Percentiles rank a stretch among this genome's conserved stretches.
Conservation (phyloP, 2,113 vertebrate species). For the Ceyx margarethae region DNA sequence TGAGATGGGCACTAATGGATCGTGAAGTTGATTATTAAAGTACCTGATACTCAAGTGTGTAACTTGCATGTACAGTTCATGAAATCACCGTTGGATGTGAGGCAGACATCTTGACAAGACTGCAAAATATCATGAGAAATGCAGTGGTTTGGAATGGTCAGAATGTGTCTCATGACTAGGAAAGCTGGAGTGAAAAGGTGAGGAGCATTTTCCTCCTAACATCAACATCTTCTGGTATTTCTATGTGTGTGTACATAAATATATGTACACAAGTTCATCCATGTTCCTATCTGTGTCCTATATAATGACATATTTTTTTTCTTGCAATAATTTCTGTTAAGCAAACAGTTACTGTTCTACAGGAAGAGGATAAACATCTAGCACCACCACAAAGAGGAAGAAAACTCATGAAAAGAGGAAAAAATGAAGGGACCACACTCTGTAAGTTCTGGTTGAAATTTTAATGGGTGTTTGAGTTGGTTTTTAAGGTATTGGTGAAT, state of each 20-base stretch:
- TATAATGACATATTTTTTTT: background rate
- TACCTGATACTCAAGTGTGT: background rate
- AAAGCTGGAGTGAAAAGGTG: background rate
- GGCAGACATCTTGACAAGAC: background rate
- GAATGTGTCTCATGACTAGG: background rate
- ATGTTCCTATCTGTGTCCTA: background rate
- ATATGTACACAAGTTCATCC: background rate
- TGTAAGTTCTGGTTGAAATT: background rate
- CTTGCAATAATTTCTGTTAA: background rate
- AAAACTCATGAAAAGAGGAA: background rate
- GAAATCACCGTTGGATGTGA: background rate
- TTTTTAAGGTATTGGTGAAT: background rate
- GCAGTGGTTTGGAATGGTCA: background rate
- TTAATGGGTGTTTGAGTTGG: background rate
- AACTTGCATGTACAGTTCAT: background rate
- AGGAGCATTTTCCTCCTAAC: background rate
- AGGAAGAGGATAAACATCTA: background rate
- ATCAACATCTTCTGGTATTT: background rate
- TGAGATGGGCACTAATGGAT: background rate
- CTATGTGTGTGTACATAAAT: fast-evolving
- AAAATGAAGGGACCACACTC: background rate
- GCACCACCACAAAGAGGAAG: background rate
- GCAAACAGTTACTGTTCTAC: background rate
- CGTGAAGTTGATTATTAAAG: background rate
- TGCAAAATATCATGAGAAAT: background rate